phyloP scores from a whole-genome alignment of 1,140 invertebrate species.

The Anoplophora glabripennis region DNA sequence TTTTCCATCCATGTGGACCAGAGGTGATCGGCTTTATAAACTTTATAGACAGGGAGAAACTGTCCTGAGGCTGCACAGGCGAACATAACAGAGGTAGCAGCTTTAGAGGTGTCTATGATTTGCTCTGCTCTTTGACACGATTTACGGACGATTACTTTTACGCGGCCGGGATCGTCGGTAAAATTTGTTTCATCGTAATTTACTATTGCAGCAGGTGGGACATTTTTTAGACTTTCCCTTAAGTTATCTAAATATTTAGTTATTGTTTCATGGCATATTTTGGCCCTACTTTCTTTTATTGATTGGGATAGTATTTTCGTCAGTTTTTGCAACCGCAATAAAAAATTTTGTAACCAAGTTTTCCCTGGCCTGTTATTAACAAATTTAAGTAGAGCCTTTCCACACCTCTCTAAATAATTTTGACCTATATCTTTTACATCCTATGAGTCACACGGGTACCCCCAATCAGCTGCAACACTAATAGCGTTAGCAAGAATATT shows the following conservation, averaged over 20 bases:
- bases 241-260: neutral
- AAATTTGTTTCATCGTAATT: slow-evolving; percentile 52
- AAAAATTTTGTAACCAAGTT: slow-evolving; percentile 38
- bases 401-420: slow-evolving; percentile 26
- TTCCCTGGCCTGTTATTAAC: slow-evolving; percentile 40
- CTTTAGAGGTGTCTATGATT: slow-evolving; percentile 41
- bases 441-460: slow-evolving; percentile 25
- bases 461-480: slow-evolving; percentile 17
- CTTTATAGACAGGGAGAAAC: slow-evolving; percentile 31
- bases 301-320: slow-evolving; percentile 33
- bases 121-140: slow-evolving; percentile 43
- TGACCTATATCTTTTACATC: slow-evolving; percentile 17
- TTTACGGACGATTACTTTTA: slow-evolving; percentile 37
- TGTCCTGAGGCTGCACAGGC: slow-evolving; percentile 38
- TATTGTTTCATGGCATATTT: slow-evolving; percentile 31
- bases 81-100: slow-evolving; percentile 45
- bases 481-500: neutral
- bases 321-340: slow-evolving; percentile 30
- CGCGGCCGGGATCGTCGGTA: slow-evolving; percentile 43
- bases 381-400: slow-evolving; percentile 24
- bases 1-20: slow-evolving; percentile 12
- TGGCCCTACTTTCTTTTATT: slow-evolving; percentile 41
- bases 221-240: slow-evolving; percentile 29
- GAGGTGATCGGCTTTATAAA: no score
- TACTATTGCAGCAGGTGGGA: slow-evolving; percentile 41